Evolutionary conservation across 2,797 vertebrate genomes (phyloP), one percentile per base, ranked within the genome.

Genomic region (Sardinella longiceps): DNA sequence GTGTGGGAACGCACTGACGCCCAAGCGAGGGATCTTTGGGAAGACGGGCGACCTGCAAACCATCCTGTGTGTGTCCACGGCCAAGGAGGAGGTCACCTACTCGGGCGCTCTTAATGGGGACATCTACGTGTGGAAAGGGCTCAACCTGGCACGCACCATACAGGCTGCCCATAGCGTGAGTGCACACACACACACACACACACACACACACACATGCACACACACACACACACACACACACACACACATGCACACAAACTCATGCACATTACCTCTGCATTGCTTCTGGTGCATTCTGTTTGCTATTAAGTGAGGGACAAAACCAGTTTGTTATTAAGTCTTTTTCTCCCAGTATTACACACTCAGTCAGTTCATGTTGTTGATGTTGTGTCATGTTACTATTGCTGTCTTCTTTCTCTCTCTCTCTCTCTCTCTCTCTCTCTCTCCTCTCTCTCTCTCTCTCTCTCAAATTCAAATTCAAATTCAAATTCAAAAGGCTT

Each of bases 11-110:
- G 96, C 98, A 0, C 89, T 99, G 89, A 98, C 97, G 1, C 97
- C 97, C 0, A 98, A 98, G 92, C 93, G 98, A 89, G 98, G 98
- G 15, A 95, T 99, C 81, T 99, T 99, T 83, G 98, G 98, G 84
- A 98, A 97, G 93, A 96, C 96, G 0, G 98, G 98, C 15, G 98
- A 99, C 92, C 95, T 99, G 51, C 98, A 99, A 94, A 99, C 98
- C 82, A 98, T 99, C 90, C 95, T 99, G 90, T 99, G 98, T 87
- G 93, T 99, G 80, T 95, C 97, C 0, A 95, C 97, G 66, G 95
- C 97, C 80, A 98, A 97, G 93, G 98, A 99, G 0, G 97, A 99
- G 86, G 87, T 97, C 91, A 99, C 98, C 0, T 98, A 98, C 88
- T 98, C 98, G 0, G 98, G 98, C 77, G 97, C 98, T 84, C 95